Conservation (phyloP, 2,113 vertebrate species). For the Pseudopipra pipra region DNA sequence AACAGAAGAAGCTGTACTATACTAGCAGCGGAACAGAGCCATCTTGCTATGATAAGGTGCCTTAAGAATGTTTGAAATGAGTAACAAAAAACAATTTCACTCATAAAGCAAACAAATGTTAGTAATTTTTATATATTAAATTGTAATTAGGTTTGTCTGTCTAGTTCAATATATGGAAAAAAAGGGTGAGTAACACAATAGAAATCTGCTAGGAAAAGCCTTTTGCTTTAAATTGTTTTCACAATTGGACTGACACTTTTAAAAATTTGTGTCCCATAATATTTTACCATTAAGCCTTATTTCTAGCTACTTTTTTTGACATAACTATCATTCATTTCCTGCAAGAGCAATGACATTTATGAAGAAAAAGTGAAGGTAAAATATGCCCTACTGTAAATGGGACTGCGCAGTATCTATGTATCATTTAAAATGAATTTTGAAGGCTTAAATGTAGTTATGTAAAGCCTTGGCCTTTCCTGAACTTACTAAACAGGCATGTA, state of each 20-base stretch:
- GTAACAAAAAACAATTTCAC: not conserved
- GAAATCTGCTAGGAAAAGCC: not conserved
- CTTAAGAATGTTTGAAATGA: not conserved
- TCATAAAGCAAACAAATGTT: not conserved
- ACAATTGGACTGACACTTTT: not conserved
- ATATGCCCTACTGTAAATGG: not conserved
- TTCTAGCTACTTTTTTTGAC: not conserved
- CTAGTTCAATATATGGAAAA: not conserved
- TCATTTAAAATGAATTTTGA: not conserved
- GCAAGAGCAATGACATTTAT: not conserved
- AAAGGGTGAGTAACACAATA: not conserved
- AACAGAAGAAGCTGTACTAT: not conserved
- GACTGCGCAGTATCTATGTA: not conserved
- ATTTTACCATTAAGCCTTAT: not conserved
- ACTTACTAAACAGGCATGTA: not conserved
- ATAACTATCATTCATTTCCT: not conserved
- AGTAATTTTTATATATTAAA: not conserved
- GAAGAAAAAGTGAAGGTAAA: not conserved
- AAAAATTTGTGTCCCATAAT: not conserved
- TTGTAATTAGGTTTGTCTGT: not conserved
- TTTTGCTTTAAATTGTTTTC: not conserved
- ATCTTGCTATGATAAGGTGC: not conserved
- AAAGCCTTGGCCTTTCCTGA: not conserved
- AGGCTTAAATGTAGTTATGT: constrained; percentile 20
- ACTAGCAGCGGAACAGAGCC: not conserved